Evolutionary conservation across 2,888 invertebrate species (phyloP).

Genomic region (Holacanthella duospinosa): DNA sequence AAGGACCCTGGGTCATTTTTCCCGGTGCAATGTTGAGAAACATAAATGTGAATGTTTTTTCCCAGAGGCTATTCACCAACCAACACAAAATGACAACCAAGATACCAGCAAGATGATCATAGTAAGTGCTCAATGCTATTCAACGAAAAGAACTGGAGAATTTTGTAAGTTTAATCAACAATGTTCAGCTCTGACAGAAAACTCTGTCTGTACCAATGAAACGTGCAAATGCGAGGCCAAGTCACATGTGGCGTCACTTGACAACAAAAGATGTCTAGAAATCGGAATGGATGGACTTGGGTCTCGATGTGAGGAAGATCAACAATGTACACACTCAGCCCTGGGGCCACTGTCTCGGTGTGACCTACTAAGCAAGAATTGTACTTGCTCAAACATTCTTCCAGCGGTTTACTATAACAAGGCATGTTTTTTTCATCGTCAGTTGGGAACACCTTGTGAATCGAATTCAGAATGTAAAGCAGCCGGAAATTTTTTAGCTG

Average conservation of each 20-base stretch:
- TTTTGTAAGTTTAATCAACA: constrained; percentile 30
- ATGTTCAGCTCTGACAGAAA: constrained; percentile 24
- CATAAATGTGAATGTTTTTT: constrained; percentile 30
- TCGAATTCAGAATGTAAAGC: constrained; percentile 27
- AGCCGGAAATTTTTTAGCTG: constrained; percentile 19
- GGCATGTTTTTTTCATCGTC: constrained; percentile 27
- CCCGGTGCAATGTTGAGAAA: constrained; percentile 22
- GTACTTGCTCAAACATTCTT: constrained; percentile 26
- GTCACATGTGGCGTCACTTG: constrained; percentile 23
- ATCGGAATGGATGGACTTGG: constrained; percentile 23
- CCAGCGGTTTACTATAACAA: constrained; percentile 23
- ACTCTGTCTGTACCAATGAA: constrained; percentile 27
- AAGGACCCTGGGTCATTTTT: constrained; percentile 21
- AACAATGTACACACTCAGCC: constrained; percentile 21
- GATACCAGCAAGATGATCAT: constrained; percentile 19
- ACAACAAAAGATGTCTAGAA: constrained; percentile 30
- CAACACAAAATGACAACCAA: background rate
- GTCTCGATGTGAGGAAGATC: constrained; percentile 30
- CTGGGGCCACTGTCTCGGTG: constrained; percentile 26
- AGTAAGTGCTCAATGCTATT: constrained; percentile 26
- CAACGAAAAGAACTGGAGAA: constrained; percentile 26
- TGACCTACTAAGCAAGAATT: constrained; percentile 17
- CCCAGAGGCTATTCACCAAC: constrained; percentile 9
- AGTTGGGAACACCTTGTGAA: constrained; percentile 24
- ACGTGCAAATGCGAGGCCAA: constrained; percentile 27